Percentiles rank a stretch among this genome's conserved stretches.
Conservation (phyloP, 2,888 invertebrate species). For the Pterostichus niger region DNA sequence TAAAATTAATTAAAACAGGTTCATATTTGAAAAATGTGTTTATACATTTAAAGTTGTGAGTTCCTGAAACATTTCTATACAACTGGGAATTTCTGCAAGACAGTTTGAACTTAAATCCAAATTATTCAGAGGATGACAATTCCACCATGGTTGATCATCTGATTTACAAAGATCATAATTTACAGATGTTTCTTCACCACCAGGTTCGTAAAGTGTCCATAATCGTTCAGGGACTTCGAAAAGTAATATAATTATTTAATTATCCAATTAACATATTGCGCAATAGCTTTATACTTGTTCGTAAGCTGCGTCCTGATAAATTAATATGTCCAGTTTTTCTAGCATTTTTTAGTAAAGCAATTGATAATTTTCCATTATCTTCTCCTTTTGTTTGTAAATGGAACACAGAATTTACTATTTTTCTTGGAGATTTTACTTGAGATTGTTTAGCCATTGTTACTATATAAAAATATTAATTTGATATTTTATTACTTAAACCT, state of each 20-base stretch:
- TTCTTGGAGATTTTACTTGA: slow-evolving; percentile 74
- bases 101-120: slow-evolving; percentile 89
- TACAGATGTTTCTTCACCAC: slow-evolving; percentile 81
- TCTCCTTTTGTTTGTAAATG: slow-evolving; percentile 86
- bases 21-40: slow-evolving; percentile 50
- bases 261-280: slow-evolving; percentile 41
- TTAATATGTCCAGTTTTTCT: slow-evolving; percentile 90
- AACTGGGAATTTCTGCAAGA: slow-evolving; percentile 82
- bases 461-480: slow-evolving; percentile 27
- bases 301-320: slow-evolving; percentile 86
- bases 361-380: slow-evolving; percentile 84
- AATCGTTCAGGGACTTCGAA: slow-evolving; percentile 85
- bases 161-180: slow-evolving; percentile 81
- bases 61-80: slow-evolving; percentile 84
- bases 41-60: slow-evolving; percentile 86
- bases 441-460: slow-evolving; percentile 73
- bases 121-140: slow-evolving; percentile 86
- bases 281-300: slow-evolving; percentile 80
- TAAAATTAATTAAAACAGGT: slow-evolving; percentile 56
- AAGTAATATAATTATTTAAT: slow-evolving; percentile 42
- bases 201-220: slow-evolving; percentile 86
- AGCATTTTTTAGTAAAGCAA: slow-evolving; percentile 87
- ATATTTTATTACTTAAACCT: background rate
- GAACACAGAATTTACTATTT: slow-evolving; percentile 81
- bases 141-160: slow-evolving; percentile 89